Evolutionary conservation across 1,140 invertebrate genomes (phyloP).

Genomic region (Drosophila mayri): DNA sequence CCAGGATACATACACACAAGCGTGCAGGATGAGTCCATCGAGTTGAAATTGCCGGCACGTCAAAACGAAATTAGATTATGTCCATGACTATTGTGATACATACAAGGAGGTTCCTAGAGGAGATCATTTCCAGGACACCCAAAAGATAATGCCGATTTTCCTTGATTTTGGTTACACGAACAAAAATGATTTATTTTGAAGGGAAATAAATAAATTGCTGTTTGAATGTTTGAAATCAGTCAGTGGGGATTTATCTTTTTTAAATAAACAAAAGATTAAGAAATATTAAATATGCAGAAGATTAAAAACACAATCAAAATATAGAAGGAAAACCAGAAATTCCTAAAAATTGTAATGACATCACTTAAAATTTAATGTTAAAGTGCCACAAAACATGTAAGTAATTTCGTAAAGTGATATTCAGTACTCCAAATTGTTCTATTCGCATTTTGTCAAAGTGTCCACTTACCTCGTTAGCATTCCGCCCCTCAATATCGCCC

Average conservation of each 20-base stretch:
- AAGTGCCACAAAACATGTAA: no score
- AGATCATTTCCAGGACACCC: slow-evolving; percentile 24
- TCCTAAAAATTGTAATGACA: no score
- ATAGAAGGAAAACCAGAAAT: background rate
- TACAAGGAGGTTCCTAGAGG: slow-evolving; percentile 1
- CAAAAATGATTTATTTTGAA: background rate
- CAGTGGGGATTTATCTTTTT: no score
- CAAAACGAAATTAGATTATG: slow-evolving; percentile 51
- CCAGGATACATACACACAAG: background rate
- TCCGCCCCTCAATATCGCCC: slow-evolving; percentile 8
- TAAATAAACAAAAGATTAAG: background rate
- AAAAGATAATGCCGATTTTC: background rate
- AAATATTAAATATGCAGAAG: background rate
- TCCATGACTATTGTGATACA: slow-evolving; percentile 27
- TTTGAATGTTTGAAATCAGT: no score
- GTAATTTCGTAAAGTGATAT: background rate
- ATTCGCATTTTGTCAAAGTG: slow-evolving; percentile 16
- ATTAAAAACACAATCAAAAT: background rate
- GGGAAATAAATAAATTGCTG: no score
- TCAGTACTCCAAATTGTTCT: background rate
- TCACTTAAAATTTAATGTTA: no score
- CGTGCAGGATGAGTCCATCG: slow-evolving; percentile 25
- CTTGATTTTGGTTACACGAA: background rate
- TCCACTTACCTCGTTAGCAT: slow-evolving; percentile 44
- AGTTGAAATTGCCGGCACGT: slow-evolving; percentile 60